Evolutionary conservation across 2,113 vertebrate species (phyloP).

Genomic region (Clinocottus analis): DNA sequence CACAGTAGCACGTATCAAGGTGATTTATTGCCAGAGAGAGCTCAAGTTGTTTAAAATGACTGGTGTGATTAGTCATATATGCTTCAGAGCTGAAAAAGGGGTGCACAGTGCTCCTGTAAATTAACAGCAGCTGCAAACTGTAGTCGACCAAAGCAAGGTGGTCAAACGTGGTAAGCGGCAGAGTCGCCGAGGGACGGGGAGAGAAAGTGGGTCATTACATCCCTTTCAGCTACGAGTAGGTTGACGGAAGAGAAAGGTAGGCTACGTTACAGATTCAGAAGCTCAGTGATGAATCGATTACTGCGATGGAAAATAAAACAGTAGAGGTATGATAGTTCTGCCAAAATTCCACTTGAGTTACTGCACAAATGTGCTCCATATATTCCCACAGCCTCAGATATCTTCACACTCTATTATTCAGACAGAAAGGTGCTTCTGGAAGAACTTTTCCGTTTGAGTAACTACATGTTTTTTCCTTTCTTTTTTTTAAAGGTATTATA

Average conservation of each 20-base stretch:
- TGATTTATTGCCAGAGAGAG: constrained; percentile 84
- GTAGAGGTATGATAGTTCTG: constrained; percentile 47
- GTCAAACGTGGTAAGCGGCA: constrained; percentile 79
- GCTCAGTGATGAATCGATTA: constrained; percentile 60
- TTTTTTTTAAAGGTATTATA: not conserved
- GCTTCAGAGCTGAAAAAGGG: constrained; percentile 71
- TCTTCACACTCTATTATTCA: constrained; percentile 49
- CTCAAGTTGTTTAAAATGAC: constrained; percentile 85
- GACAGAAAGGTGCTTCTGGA: constrained; percentile 48
- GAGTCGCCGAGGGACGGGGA: constrained; percentile 69
- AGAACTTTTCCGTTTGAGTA: constrained; percentile 33
- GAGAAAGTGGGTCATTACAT: constrained; percentile 83
- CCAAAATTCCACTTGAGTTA: constrained; percentile 57
- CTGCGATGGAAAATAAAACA: constrained; percentile 58
- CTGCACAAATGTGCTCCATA: constrained; percentile 62
- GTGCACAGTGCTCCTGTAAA: constrained; percentile 73
- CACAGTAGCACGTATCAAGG: constrained; percentile 80
- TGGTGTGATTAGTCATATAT: constrained; percentile 86
- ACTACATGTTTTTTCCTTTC: constrained; percentile 24
- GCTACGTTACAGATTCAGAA: constrained; percentile 58
- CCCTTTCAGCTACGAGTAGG: constrained; percentile 69
- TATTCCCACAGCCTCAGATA: constrained; percentile 61
- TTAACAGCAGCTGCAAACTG: constrained; percentile 82
- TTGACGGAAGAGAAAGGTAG: constrained; percentile 53
- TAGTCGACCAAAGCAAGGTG: constrained; percentile 78